A percentile compares a stretch with the other conserved stretches of the same genome.
Evolutionary conservation across 2,888 invertebrate species (phyloP).

Genomic region (Hemistola chrysoprasaria): DNA sequence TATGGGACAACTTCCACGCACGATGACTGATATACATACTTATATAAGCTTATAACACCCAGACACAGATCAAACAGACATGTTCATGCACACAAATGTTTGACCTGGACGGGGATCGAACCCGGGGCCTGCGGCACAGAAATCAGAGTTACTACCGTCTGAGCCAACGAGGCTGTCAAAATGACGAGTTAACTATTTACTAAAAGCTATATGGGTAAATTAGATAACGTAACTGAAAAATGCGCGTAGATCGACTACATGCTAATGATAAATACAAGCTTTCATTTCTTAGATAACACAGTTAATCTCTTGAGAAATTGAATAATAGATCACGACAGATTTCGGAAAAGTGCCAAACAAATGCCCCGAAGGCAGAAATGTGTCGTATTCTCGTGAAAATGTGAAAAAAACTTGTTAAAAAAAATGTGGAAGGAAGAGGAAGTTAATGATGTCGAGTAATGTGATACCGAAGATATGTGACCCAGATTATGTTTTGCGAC

Average conservation of each 20-base stretch:
- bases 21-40: too few relatives aligned
- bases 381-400: conserved; percentile 48
- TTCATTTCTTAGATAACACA: conserved; percentile 46
- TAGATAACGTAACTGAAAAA: not conserved
- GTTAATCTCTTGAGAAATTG: conserved; percentile 57
- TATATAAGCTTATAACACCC: too few relatives aligned
- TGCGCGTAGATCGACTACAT: conserved; percentile 5
- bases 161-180: too few relatives aligned
- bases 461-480: conserved; percentile 52
- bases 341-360: conserved; percentile 46
- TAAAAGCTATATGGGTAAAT: conserved; percentile 1
- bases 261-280: conserved; percentile 16
- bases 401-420: conserved; percentile 40
- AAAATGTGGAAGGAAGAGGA: conserved; percentile 53
- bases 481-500: conserved; percentile 53
- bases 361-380: conserved; percentile 54
- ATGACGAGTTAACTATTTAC: too few relatives aligned
- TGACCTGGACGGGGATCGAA: too few relatives aligned
- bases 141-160: too few relatives aligned
- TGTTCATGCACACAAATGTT: too few relatives aligned
- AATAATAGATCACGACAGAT: conserved; percentile 54
- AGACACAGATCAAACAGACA: too few relatives aligned
- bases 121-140: too few relatives aligned
- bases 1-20: too few relatives aligned
- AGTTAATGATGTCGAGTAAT: conserved; percentile 50